A percentile compares a stretch with the other conserved stretches of the same genome.
These are phyloP conservation scores for Helicoverpa armigera DNA, from an alignment of 1,140 invertebrate genomes.

Conservation along the genomic window DNA sequence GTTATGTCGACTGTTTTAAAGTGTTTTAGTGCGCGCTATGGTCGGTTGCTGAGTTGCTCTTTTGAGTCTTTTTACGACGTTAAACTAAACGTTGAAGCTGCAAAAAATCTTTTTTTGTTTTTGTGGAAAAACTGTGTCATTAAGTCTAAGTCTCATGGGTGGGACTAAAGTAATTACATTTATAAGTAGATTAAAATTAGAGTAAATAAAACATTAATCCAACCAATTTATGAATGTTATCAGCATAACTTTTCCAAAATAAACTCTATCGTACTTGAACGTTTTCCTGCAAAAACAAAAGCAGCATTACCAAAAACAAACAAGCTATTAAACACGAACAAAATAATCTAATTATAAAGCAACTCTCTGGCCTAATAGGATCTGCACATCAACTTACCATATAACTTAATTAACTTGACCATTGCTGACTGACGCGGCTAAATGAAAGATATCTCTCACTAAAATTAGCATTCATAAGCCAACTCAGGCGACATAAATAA, in stretches of 20 bases:
- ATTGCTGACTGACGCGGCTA: slow-evolving; percentile 68
- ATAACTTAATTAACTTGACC: slow-evolving; percentile 63
- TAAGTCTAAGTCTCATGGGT: no score
- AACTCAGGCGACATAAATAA: slow-evolving; percentile 78
- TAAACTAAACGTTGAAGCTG: background rate
- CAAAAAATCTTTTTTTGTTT: no score
- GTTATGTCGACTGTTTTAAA: slow-evolving; percentile 41
- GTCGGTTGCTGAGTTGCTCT: slow-evolving; percentile 11
- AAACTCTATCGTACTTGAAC: no score
- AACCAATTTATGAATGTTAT: no score
- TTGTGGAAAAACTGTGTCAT: no score
- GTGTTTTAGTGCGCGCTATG: slow-evolving; percentile 16
- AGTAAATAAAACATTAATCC: no score
- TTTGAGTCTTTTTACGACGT: slow-evolving; percentile 16
- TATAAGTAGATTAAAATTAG: no score
- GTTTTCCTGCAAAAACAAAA: background rate
- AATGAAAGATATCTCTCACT: slow-evolving; percentile 78
- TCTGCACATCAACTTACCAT: slow-evolving; percentile 39
- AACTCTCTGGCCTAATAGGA: slow-evolving; percentile 15
- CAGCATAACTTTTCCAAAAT: no score
- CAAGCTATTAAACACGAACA: slow-evolving; percentile 2
- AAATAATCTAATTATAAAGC: slow-evolving; percentile 22
- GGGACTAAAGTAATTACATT: no score
- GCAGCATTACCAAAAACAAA: slow-evolving; percentile 13
- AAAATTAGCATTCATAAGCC: slow-evolving; percentile 82